These are phyloP conservation scores for Zosterops lateralis DNA, from an alignment of 2,113 vertebrate genomes.

Conservation along the genomic window DNA sequence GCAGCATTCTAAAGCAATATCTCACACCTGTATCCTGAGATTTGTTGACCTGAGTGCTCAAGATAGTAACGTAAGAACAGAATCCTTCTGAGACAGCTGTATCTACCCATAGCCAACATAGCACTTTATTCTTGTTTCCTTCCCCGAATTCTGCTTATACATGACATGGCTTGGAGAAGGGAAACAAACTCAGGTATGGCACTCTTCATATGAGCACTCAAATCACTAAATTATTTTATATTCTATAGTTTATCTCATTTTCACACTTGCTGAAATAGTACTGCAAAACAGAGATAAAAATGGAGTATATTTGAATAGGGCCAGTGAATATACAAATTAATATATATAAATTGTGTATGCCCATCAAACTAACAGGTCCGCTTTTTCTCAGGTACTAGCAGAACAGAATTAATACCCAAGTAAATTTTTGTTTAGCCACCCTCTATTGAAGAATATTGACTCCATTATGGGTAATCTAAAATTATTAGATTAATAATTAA, in stretches of 20 bases:
- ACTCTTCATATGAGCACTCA: neutral
- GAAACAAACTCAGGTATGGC: neutral
- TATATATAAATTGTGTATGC: neutral
- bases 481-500: neutral
- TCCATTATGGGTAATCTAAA: neutral
- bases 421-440: neutral
- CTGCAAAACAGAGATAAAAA: neutral
- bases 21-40: neutral
- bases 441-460: neutral
- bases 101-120: neutral
- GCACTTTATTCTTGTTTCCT: neutral
- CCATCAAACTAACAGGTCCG: neutral
- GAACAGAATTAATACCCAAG: neutral
- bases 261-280: neutral
- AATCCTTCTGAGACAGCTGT: neutral
- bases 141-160: neutral
- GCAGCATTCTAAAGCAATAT: neutral
- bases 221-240: neutral
- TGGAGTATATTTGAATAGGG: neutral
- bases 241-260: neutral
- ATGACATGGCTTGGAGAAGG: neutral
- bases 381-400: neutral
- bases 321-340: neutral
- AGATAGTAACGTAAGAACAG: neutral
- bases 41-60: neutral